Evolutionary conservation across 2,888 invertebrate species (phyloP).

Genomic region (Sphinx pinastri): DNA sequence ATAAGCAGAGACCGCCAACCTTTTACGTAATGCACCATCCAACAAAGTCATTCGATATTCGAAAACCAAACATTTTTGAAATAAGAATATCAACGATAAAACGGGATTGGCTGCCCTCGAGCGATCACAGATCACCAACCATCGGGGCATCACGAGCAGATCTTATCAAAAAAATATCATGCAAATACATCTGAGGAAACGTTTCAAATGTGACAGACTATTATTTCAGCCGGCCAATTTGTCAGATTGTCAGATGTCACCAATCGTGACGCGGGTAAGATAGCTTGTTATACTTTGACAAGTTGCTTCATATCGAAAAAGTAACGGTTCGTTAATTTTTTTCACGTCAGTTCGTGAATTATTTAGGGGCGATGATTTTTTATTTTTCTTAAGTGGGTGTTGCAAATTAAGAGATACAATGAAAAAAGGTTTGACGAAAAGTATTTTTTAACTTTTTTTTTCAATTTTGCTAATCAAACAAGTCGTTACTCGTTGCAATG

Average conservation of each 20-base stretch:
- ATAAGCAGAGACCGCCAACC: too few species aligned
- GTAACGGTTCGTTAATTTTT: background rate
- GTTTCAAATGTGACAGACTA: slow-evolving; percentile 22
- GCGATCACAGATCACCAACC: background rate
- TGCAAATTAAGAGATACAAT: background rate
- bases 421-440: background rate
- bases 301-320: slow-evolving; percentile 10
- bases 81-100: background rate
- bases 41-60: too few species aligned
- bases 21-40: too few species aligned
- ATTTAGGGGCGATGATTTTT: background rate
- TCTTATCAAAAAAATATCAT: slow-evolving; percentile 15
- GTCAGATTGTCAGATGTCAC: slow-evolving; percentile 58
- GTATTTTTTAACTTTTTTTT: too few species aligned
- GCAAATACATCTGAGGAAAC: slow-evolving; percentile 7
- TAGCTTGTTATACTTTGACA: slow-evolving; percentile 29
- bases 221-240: slow-evolving; percentile 42
- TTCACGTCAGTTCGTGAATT: background rate
- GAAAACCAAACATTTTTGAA: too few species aligned
- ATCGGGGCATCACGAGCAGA: slow-evolving; percentile 16
- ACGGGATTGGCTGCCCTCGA: background rate
- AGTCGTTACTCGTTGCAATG: too few species aligned
- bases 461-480: too few species aligned
- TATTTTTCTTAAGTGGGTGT: background rate
- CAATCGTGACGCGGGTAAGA: slow-evolving; percentile 55